Evolutionary conservation across 1,140 invertebrate species (phyloP).

Genomic region (Eubasilissa regina): DNA sequence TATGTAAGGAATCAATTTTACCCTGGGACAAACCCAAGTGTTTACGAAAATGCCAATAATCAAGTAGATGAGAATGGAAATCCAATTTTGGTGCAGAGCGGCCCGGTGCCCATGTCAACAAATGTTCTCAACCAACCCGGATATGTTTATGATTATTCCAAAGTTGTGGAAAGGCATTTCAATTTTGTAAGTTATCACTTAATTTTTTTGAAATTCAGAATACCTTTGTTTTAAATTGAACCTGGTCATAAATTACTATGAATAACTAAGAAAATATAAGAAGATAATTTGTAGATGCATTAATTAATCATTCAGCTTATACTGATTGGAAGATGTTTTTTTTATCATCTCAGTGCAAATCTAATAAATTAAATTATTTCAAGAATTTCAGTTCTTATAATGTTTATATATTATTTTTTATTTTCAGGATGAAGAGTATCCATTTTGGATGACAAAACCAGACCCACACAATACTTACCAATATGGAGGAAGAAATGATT

Average conservation of each 20-base stretch:
- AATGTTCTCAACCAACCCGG: constrained; percentile 70
- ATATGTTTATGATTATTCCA: constrained; percentile 73
- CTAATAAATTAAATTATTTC: too few species aligned
- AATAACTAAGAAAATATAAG: too few species aligned
- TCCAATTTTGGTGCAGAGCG: constrained; percentile 49
- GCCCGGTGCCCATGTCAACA: constrained; percentile 66
- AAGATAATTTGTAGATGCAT: too few species aligned
- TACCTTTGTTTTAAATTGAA: not conserved
- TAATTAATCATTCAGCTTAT: too few species aligned
- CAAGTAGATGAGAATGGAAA: constrained; percentile 63
- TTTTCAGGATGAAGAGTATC: constrained; percentile 80
- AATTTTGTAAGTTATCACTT: constrained; percentile 76
- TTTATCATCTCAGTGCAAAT: too few species aligned
- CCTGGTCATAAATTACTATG: too few species aligned
- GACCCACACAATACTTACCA: constrained; percentile 65
- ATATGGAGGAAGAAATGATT: constrained; percentile 65
- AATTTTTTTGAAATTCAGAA: not conserved
- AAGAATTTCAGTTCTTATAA: not conserved
- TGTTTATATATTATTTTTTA: constrained; percentile 48
- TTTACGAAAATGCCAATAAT: constrained; percentile 25
- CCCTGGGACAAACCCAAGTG: constrained; percentile 45
- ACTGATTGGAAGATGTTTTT: too few species aligned
- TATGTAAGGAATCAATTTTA: constrained; percentile 54
- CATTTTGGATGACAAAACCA: constrained; percentile 81
- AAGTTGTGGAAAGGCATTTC: constrained; percentile 79